Conservation (phyloP, 1,140 invertebrate genomes). For the Diploscapter pachys region DNA sequence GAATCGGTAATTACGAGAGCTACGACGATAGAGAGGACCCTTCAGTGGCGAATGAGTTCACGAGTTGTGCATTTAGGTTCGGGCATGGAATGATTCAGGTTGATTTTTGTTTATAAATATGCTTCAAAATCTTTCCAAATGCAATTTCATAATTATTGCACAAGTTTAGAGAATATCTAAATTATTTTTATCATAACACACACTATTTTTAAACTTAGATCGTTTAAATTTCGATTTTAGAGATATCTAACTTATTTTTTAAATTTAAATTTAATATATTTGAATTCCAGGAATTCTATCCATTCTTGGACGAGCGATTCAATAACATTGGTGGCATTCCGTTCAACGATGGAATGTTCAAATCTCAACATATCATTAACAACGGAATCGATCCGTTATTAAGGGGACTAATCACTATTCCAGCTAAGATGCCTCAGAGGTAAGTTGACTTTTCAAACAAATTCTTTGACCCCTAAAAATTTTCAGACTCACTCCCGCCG, state of each 20-base stretch:
- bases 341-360: slow-evolving; percentile 59
- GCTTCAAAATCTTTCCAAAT: too few species aligned
- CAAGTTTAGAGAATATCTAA: too few species aligned
- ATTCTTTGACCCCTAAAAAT: too few species aligned
- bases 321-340: slow-evolving; percentile 56
- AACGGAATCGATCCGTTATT: slow-evolving; percentile 59
- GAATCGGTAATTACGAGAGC: slow-evolving; percentile 55
- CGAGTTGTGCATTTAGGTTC: slow-evolving; percentile 57
- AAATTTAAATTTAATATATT: neutral
- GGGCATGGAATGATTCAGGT: slow-evolving; percentile 58
- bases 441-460: too few species aligned
- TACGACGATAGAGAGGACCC: slow-evolving; percentile 51
- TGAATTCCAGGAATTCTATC: slow-evolving; percentile 54
- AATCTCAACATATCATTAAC: slow-evolving; percentile 50
- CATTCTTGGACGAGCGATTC: slow-evolving; percentile 57
- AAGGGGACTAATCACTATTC: slow-evolving; percentile 43
- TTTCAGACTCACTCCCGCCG: slow-evolving; percentile 48
- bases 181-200: too few species aligned
- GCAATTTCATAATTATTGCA: too few species aligned
- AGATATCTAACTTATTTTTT: too few species aligned
- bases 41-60: slow-evolving; percentile 55
- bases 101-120: too few species aligned
- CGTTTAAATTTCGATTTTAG: too few species aligned
- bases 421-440: slow-evolving; percentile 41
- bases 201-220: too few species aligned